These are phyloP conservation scores for Macroramphosus scolopax DNA, from an alignment of 2,797 vertebrate species.

Conservation along the genomic window DNA sequence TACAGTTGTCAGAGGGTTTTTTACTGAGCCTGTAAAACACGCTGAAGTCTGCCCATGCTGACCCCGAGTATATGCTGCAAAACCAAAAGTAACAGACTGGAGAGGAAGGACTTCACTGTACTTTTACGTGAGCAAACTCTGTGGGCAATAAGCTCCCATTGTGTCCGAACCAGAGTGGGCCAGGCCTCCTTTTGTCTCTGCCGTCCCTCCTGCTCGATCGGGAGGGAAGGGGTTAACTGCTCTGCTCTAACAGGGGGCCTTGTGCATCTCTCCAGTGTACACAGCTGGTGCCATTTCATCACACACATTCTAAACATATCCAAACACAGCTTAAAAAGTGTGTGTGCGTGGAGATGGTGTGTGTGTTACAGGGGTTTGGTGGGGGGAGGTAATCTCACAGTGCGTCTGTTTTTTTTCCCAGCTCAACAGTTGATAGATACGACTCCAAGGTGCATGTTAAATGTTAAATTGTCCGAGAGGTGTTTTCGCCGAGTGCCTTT, in stretches of 20 bases:
- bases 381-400: conserved; percentile 41
- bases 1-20: too few relatives aligned
- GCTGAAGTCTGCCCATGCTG: conserved; percentile 17
- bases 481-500: conserved; percentile 62
- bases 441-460: conserved; percentile 63
- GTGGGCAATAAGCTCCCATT: conserved; percentile 22
- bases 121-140: conserved; percentile 36
- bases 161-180: conserved; percentile 32
- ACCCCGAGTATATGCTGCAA: conserved; percentile 37
- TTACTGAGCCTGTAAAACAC: conserved; percentile 48
- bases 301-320: conserved; percentile 79
- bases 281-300: conserved; percentile 84
- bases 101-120: conserved; percentile 48
- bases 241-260: conserved; percentile 52
- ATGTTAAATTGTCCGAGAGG: conserved; percentile 56
- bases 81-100: conserved; percentile 51
- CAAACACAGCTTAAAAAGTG: conserved; percentile 72
- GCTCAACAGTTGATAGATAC: conserved; percentile 67
- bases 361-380: conserved; percentile 5
- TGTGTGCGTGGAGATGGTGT: conserved; percentile 19
- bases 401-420: conserved; percentile 62
- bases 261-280: conserved; percentile 77
- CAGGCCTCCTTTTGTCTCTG: conserved; percentile 43
- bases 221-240: conserved; percentile 74
- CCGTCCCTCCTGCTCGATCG: conserved; percentile 35